Percentiles rank a stretch among this genome's conserved stretches.
phyloP scores from a whole-genome alignment of 2,888 invertebrate genomes.

The Drosophila paramelanica region DNA sequence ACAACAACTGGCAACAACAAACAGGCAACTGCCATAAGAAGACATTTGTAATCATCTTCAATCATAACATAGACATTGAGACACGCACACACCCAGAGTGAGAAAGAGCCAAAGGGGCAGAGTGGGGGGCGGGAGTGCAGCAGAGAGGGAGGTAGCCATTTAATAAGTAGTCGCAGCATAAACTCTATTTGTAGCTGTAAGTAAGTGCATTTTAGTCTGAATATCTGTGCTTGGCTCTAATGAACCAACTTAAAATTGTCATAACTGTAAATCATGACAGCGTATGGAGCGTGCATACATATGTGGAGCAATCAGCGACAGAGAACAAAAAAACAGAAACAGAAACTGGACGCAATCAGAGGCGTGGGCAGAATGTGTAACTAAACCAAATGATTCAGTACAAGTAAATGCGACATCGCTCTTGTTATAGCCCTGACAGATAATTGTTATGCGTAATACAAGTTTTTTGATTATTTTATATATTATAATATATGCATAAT shows the following conservation, averaged over 20 bases:
- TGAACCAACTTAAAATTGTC: constrained; percentile 82
- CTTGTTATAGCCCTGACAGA: constrained; percentile 19
- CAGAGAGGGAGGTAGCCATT: constrained; percentile 7
- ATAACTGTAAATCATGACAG: constrained; percentile 79
- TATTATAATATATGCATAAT: too few species aligned
- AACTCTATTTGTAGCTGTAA: constrained; percentile 40
- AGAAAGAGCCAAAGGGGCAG: background rate
- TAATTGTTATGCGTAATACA: too few species aligned
- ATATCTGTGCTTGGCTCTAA: constrained; percentile 56
- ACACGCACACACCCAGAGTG: constrained; percentile 52
- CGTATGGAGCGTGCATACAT: constrained; percentile 63
- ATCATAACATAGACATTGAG: constrained; percentile 70
- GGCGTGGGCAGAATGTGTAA: constrained; percentile 52
- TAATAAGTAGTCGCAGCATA: constrained; percentile 29
- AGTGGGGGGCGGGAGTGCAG: background rate
- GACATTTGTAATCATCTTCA: constrained; percentile 79
- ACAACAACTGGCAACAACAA: constrained; percentile 13
- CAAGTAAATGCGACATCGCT: background rate
- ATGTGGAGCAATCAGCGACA: constrained; percentile 67
- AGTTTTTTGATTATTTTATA: too few species aligned
- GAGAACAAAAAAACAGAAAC: constrained; percentile 1
- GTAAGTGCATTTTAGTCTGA: constrained; percentile 37
- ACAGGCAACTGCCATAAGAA: constrained; percentile 71
- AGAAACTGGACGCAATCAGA: constrained; percentile 21
- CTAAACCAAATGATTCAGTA: constrained; percentile 3